phyloP scores from a whole-genome alignment of 2,888 invertebrate species.

The Gryllus longicercus region DNA sequence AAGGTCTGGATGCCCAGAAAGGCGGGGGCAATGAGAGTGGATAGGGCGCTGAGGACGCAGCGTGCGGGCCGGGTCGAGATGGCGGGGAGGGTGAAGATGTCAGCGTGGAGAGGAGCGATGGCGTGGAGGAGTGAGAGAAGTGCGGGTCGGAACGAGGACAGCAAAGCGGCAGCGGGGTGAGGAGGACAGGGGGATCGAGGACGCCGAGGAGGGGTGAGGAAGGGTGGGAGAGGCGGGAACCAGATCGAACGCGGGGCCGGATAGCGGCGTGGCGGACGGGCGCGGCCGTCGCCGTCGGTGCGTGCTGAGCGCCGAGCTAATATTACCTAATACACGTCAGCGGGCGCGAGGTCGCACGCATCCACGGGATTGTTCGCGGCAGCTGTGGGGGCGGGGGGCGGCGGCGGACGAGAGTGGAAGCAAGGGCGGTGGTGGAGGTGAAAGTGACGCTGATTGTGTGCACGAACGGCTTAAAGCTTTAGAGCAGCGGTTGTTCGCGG shows the following conservation, averaged over 20 bases:
- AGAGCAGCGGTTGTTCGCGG: too few relatives aligned
- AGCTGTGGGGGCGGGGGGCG: not conserved
- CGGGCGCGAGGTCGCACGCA: slow-evolving; percentile 17
- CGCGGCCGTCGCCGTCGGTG: not conserved
- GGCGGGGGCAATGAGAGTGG: too few relatives aligned
- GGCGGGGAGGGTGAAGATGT: not conserved
- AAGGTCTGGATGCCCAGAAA: too few relatives aligned
- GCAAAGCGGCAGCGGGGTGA: not conserved
- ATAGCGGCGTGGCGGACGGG: too few relatives aligned
- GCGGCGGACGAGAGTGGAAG: not conserved
- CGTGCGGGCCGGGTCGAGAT: not conserved
- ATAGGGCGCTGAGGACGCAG: too few relatives aligned
- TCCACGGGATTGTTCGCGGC: not conserved
- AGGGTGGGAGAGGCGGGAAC: not conserved
- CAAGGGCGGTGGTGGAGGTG: too few relatives aligned
- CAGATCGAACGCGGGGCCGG: not conserved
- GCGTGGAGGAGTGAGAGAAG: not conserved
- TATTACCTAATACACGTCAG: slow-evolving; percentile 17
- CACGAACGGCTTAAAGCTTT: too few relatives aligned
- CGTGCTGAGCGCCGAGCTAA: not conserved
- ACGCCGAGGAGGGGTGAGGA: not conserved
- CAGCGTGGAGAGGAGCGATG: not conserved
- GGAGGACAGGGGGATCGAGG: not conserved
- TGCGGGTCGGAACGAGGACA: not conserved
- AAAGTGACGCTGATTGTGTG: too few relatives aligned